Evolutionary conservation across 2,797 vertebrate genomes (phyloP), one percentile per base, ranked within the genome.

Genomic region (Muscicapa striata): DNA sequence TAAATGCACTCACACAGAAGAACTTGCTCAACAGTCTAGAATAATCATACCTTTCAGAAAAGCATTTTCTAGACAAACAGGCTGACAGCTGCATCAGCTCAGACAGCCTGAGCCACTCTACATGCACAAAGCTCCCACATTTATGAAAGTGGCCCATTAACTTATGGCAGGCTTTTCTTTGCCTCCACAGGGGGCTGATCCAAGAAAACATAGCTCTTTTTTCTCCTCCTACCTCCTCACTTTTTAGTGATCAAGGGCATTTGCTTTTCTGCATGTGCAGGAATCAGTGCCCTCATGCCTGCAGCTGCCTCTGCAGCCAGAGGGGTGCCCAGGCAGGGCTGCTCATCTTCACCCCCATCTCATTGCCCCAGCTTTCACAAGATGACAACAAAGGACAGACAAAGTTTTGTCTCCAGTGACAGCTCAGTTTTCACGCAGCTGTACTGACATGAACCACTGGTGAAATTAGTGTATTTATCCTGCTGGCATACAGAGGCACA

Each of bases 1-100:
- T 93, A 90, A 96, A 93, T 11, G 93, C 92, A 83, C n/a, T 91
- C 93, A 91, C 74, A 96, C 43, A 61, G 82, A 91, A 86, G 32
- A 94, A 84, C 85, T 85, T 72, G 92, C 94, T 96, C 96, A 93
- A 81, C 55, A 85, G 92, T 79, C 94, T 90, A 94, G 93, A 97
- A 97, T 96, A 96, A 97, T 96, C 91, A 85, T 63, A 95, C 77
- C 94, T 95, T 96, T 95, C 85, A 87, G 82, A 94, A 83, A 90
- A 81, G 76, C 91, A 62, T 90, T 84, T 89, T 90, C 86, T 67
- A 95, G 78, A 91, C 91, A 94, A 94, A 84, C 58, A 82, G 62
- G 74, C 66, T 90, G 94, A 89, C 94, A 73, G 89, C 77, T 87
- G 84, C 94, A 87, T 76, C 67, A 92, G 79, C 46, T 2, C 70